Evolutionary conservation across 1,140 invertebrate genomes (phyloP).

Genomic region (Bombus consobrinus): DNA sequence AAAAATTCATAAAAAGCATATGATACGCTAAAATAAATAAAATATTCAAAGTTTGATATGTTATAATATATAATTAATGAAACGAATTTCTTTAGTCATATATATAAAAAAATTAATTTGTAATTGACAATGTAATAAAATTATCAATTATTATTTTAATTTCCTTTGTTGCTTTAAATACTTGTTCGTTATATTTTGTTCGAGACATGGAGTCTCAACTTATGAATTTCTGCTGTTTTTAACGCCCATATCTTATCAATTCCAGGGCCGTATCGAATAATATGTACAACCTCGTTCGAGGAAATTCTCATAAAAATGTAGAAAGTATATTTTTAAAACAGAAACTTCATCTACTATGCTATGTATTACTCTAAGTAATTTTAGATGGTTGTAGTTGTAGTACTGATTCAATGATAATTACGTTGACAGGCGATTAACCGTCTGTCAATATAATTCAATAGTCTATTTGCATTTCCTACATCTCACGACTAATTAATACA

Average conservation of each 20-base stretch:
- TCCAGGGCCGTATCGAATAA: background rate
- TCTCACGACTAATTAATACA: background rate
- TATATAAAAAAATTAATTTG: too few relatives aligned
- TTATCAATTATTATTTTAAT: background rate
- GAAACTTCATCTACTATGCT: background rate
- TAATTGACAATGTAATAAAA: background rate
- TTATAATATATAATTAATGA: too few relatives aligned
- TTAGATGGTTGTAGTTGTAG: background rate
- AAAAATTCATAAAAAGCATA: background rate
- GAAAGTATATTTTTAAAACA: background rate
- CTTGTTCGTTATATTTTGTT: background rate
- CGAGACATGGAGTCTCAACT: background rate
- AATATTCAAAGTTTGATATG: too few relatives aligned
- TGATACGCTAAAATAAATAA: background rate
- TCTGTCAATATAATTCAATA: background rate
- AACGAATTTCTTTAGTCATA: background rate
- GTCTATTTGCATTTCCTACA: background rate
- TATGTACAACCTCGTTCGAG: background rate
- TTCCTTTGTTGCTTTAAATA: background rate
- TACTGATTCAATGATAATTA: background rate
- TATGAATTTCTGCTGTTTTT: background rate
- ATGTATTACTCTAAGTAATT: background rate
- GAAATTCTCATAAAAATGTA: background rate
- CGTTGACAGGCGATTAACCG: background rate
- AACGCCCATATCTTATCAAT: conserved; percentile 14